Evolutionary conservation across 1,140 invertebrate genomes (phyloP), one percentile per base, ranked within the genome.

Genomic region (Drosophila fuyamai): DNA sequence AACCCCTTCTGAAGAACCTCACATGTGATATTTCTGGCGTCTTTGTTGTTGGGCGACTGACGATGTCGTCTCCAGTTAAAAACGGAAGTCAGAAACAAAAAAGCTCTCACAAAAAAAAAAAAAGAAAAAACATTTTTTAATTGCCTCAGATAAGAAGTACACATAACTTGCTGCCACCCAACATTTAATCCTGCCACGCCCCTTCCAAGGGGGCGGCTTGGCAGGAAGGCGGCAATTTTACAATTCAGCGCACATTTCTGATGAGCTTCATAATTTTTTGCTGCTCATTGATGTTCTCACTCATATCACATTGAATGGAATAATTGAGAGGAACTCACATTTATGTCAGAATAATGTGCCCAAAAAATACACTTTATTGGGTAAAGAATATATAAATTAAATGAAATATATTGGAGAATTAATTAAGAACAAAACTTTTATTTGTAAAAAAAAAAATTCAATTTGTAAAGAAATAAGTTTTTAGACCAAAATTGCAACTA

Each of bases 161-260:
- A 82, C 83, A 85, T 85, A 79, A 85, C 82, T 75, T 88, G 70
- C 35, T 50, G 66, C 63, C 55, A 47, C 54, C 8, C 29, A 55
- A 40, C 56, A 36, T 44, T 16, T 51, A 16, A 18, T 36, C 18
- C 18, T 9, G 40, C 47, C 58, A 32, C 4, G 1, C 38, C 23
- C 18, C 1, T n/a, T n/a, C n/a, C n/a, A n/a, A n/a, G n/a, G n/a
- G n/a, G n/a, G n/a, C n/a, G n/a, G n/a, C 10, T 32, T 4, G 8
- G 13, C 32, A 85, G 53, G 48, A 57, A 82, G 66, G 76, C 76
- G 83, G 76, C 84, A 88, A 88, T 86, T 86, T 86, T 86, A 86
- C 83, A 86, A 86, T 86, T 86, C 83, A 88, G 83, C 84, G 83
- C 83, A 86, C 83, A 86, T 86, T 51, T 88, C 79, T 88, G 83